Evolutionary conservation across 2,797 vertebrate species (phyloP).

Genomic region (Falco berigora): DNA sequence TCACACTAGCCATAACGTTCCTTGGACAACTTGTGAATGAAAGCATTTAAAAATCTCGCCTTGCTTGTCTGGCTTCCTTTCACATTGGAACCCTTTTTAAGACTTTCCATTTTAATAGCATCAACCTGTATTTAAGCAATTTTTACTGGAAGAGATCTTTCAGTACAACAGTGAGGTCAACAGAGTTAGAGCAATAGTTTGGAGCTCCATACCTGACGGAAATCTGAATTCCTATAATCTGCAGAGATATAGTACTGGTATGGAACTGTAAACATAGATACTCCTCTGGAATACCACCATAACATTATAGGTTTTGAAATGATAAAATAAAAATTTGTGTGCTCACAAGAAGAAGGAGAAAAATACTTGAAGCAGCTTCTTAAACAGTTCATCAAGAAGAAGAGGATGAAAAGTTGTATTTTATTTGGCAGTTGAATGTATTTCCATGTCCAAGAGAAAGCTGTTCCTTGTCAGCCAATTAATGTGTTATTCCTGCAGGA

Average conservation of each 20-base stretch:
- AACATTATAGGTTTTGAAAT: not conserved
- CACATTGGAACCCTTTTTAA: not conserved
- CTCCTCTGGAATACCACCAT: not conserved
- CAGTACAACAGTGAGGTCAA: not conserved
- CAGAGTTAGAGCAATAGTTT: not conserved
- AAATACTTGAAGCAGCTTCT: conserved; percentile 4
- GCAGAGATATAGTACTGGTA: not conserved
- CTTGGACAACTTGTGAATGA: not conserved
- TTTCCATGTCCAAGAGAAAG: conserved; percentile 19
- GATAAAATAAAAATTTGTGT: not conserved
- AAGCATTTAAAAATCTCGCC: not conserved
- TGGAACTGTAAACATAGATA: not conserved
- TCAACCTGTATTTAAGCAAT: not conserved
- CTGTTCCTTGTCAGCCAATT: not conserved
- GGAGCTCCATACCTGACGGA: not conserved
- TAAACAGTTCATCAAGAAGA: conserved; percentile 18
- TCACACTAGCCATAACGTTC: not conserved
- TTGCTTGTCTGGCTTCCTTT: not conserved
- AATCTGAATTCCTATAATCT: not conserved
- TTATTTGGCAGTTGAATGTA: conserved; percentile 27
- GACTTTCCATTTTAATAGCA: not conserved
- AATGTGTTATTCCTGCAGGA: not conserved
- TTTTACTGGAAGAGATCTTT: not conserved
- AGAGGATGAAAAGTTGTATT: conserved; percentile 2
- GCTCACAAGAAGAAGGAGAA: conserved; percentile 7